Evolutionary conservation across 2,888 invertebrate species (phyloP).

Genomic region (Mythimna vitellina): DNA sequence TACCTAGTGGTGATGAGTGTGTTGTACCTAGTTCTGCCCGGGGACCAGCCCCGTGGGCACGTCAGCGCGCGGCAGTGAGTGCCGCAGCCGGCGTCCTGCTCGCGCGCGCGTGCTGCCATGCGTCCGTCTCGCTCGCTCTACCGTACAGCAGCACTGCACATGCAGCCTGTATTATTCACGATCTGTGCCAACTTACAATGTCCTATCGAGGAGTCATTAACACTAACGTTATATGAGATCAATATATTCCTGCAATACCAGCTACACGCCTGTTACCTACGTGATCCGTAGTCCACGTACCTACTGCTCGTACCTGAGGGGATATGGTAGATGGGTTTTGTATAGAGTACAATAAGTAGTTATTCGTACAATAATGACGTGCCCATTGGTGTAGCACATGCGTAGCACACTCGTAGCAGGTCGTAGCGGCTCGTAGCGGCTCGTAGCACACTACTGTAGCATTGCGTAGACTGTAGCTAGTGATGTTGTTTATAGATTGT

Average conservation of each 20-base stretch:
- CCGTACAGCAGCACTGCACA: slow-evolving; percentile 78
- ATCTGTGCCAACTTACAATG: slow-evolving; percentile 72
- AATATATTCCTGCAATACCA: slow-evolving; percentile 43
- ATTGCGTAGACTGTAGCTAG: slow-evolving; percentile 67
- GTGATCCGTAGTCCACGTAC: slow-evolving; percentile 42
- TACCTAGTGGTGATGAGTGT: slow-evolving; percentile 61
- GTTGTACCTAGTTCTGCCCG: slow-evolving; percentile 57
- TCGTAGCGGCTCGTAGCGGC: slow-evolving; percentile 66
- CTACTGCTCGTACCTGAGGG: slow-evolving; percentile 29
- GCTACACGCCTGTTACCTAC: slow-evolving; percentile 33
- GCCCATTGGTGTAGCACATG: slow-evolving; percentile 66
- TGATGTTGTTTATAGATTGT: slow-evolving; percentile 40
- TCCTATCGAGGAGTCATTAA: slow-evolving; percentile 50
- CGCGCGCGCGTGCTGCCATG: slow-evolving; percentile 69
- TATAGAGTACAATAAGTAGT: slow-evolving; percentile 38
- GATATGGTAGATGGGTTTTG: slow-evolving; percentile 52
- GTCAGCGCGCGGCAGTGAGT: slow-evolving; percentile 64
- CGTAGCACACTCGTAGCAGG: slow-evolving; percentile 69
- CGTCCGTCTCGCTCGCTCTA: slow-evolving; percentile 77
- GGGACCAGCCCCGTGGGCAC: slow-evolving; percentile 47
- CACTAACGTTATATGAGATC: slow-evolving; percentile 46
- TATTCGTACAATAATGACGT: slow-evolving; percentile 34
- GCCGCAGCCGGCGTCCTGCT: slow-evolving; percentile 83
- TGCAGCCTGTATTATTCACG: slow-evolving; percentile 81
- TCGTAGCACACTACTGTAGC: slow-evolving; percentile 67